Evolutionary conservation across 2,888 invertebrate species (phyloP).

Genomic region (Clostera curtula): DNA sequence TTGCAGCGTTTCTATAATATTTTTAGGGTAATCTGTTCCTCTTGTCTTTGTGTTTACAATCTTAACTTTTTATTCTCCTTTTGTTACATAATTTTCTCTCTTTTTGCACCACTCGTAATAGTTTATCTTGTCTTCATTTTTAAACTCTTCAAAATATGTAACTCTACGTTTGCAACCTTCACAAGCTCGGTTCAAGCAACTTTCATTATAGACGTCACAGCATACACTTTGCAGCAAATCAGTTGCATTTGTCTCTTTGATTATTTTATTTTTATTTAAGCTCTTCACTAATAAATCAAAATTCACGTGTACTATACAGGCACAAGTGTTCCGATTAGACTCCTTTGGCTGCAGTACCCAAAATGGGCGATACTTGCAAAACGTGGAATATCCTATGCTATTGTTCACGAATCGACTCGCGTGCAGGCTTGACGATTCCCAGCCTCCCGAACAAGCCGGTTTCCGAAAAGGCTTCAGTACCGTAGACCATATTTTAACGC

Average conservation of each 20-base stretch:
- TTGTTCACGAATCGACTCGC: no score
- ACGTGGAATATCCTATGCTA: slow-evolving; percentile 9
- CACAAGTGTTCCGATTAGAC: slow-evolving; percentile 9
- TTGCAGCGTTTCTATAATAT: slow-evolving; percentile 2
- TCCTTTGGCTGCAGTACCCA: slow-evolving; percentile 12
- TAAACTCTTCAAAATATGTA: slow-evolving; percentile 3
- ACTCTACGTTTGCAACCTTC: slow-evolving; percentile 3
- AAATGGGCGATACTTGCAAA: slow-evolving; percentile 13
- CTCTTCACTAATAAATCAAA: slow-evolving; percentile 7
- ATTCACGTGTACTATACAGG: slow-evolving; percentile 13
- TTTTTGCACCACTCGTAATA: slow-evolving; percentile 4
- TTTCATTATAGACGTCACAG: slow-evolving; percentile 4
- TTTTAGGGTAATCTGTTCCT: slow-evolving; percentile 3
- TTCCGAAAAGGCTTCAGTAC: no score
- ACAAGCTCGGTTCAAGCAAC: slow-evolving; percentile 5
- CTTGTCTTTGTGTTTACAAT: slow-evolving; percentile 2
- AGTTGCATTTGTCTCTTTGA: slow-evolving; percentile 4
- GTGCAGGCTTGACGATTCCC: no score
- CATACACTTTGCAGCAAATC: slow-evolving; percentile 5
- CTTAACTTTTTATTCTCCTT: slow-evolving; percentile 2
- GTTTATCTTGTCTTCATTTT: slow-evolving; percentile 3
- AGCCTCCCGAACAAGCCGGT: no score
- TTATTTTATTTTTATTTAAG: slow-evolving; percentile 7
- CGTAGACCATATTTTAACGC: no score
- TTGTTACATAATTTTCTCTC: slow-evolving; percentile 1